These are phyloP conservation scores for Epizoanthus rinbou DNA, from an alignment of 92 coral and sea anemone species.

Conservation along the genomic window DNA sequence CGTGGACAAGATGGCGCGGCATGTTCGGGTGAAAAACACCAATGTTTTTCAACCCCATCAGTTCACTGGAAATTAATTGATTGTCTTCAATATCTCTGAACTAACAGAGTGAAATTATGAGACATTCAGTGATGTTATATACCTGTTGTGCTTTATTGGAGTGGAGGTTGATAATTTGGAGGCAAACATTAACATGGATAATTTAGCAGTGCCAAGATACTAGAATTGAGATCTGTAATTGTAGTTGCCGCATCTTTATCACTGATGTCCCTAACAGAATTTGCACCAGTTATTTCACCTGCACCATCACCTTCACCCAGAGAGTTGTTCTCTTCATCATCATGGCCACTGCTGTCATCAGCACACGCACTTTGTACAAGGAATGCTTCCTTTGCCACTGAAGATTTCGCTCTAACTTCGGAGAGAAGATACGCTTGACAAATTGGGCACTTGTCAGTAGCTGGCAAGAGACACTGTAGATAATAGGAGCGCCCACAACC, in stretches of 20 bases:
- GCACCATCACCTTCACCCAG: background rate
- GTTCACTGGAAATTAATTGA: no score
- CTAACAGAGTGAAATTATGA: no score
- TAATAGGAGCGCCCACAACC: slow-evolving; percentile 53
- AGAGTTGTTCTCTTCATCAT: background rate
- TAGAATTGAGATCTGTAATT: background rate
- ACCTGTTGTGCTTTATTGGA: no score
- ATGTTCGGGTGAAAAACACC: no score
- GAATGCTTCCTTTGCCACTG: slow-evolving; percentile 20
- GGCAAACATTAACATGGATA: no score
- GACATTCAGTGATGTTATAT: no score
- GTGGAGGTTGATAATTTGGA: no score
- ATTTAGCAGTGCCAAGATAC: no score
- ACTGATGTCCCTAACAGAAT: background rate
- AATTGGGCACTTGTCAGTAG: slow-evolving; percentile 41
- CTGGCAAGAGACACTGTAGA: slow-evolving; percentile 31
- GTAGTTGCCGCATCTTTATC: slow-evolving; percentile 1
- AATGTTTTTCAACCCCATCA: no score
- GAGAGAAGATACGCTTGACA: slow-evolving; percentile 16
- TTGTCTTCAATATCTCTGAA: no score
- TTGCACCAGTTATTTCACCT: no score
- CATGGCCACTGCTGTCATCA: background rate
- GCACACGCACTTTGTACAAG: background rate
- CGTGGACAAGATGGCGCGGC: no score
- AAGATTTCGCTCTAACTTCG: background rate